phyloP scores from a whole-genome alignment of 2,113 vertebrate species.

The Pterophyllum scalare region DNA sequence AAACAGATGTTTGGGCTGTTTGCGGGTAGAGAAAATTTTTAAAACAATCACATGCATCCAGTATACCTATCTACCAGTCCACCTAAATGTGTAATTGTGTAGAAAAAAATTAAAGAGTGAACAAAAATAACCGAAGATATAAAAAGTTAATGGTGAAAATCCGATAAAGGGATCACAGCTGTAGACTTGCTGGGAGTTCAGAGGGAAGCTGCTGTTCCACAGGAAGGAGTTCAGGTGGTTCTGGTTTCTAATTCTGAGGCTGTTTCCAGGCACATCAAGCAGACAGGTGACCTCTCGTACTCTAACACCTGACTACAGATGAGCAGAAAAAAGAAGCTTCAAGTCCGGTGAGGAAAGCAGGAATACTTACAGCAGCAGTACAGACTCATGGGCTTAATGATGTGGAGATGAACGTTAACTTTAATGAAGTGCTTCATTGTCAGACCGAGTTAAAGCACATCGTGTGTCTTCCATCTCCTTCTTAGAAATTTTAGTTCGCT shows the following conservation, averaged over 20 bases:
- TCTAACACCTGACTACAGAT: not conserved
- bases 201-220: not conserved
- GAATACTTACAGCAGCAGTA: not conserved
- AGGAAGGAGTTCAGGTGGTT: not conserved
- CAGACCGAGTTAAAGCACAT: not conserved
- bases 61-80: too few species aligned
- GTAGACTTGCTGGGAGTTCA: not conserved
- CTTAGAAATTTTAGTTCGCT: not conserved
- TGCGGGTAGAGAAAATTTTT: too few species aligned
- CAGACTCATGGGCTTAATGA: not conserved
- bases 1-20: too few species aligned
- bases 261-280: not conserved
- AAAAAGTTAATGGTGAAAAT: too few species aligned
- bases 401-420: not conserved
- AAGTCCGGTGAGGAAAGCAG: not conserved
- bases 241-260: not conserved
- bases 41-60: too few species aligned
- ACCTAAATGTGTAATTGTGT: too few species aligned
- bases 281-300: not conserved
- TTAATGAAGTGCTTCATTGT: slow-evolving; percentile 10
- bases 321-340: not conserved
- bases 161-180: not conserved
- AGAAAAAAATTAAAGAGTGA: too few species aligned
- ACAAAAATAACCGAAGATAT: too few species aligned
- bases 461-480: not conserved